phyloP scores from a whole-genome alignment of 2,797 vertebrate species.

The Momotus momota region DNA sequence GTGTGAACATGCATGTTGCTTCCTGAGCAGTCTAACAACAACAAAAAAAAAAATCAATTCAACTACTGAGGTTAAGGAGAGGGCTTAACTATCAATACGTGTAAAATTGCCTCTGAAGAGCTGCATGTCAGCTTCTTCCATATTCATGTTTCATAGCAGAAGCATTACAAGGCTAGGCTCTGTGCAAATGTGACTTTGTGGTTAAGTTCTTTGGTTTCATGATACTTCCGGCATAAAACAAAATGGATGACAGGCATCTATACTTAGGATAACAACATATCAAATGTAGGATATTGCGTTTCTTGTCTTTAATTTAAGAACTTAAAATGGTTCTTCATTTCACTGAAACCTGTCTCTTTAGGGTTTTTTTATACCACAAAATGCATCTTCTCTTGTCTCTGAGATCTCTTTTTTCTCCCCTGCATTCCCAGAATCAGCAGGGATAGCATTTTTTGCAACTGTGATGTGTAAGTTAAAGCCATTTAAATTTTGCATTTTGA shows the following conservation, averaged over 20 bases:
- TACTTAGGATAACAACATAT: neutral
- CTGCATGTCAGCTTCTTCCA: neutral
- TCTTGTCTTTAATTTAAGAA: constrained; percentile 25
- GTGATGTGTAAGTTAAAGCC: neutral
- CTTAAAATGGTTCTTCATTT: neutral
- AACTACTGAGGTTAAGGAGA: neutral
- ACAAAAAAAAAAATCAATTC: neutral
- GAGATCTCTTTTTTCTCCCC: neutral
- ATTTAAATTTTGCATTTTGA: constrained; percentile 28
- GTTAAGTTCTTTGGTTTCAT: neutral
- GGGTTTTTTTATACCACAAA: neutral
- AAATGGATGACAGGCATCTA: neutral
- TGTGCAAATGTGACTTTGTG: neutral
- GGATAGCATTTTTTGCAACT: neutral
- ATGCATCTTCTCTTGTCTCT: neutral
- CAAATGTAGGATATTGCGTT: constrained; percentile 7
- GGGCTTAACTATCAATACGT: neutral
- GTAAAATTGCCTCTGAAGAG: neutral
- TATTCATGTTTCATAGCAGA: neutral
- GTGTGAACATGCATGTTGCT: neutral
- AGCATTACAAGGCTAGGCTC: neutral
- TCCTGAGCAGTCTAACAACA: neutral
- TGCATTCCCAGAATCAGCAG: neutral
- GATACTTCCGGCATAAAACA: neutral
- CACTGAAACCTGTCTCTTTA: neutral